Base-by-base conservation (phyloP, 2,113 vertebrate species). In the Elephas maximus region DNA sequence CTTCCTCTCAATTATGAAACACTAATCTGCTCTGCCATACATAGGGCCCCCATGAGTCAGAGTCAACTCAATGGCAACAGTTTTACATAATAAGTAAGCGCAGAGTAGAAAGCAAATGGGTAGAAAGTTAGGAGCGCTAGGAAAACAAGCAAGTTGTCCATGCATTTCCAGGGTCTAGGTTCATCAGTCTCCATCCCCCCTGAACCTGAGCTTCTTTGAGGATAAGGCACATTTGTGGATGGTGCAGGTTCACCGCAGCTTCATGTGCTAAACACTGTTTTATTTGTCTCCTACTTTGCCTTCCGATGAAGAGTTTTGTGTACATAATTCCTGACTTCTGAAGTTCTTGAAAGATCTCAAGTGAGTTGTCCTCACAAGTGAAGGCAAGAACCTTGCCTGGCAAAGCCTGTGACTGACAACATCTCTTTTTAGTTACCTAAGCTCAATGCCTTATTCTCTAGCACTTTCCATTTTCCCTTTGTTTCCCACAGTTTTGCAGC, bases 401-500 rank as follows among this genome's bases (percentile, higher is more conserved):
- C 96, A 93, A 71, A 94, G 73, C 17, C 60, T n/a, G n/a, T 92
- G 93, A 97, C 69, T 92, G 92, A 96, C 90, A 92, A 51, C 62
- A 88, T 94, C 69, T 93, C 84, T 97, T 96, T 94, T 71, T 28
- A 91, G 81, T 83, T 96, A 73, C 91, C 86, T 85, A 76, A 91
- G 84, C 87, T 92, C 96, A 8, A 9, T 82, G 96, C 95, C 97
- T 98, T 97, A 88, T 98, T 98, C 98, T 98, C 3, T 0, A 97
- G 94, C 95, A 97, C 96, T 97, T 97, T 97, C 96, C 98, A 94
- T 95, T 97, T 98, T 98, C 79, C 80, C 93, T 98, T 98, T 98
- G 98, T 98, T 97, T 98, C 97, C 97, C 93, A 95, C 97, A 96
- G 88, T 97, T 98, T 98, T 98, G 79, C 96, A 97, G 98, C 98